These are phyloP conservation scores for Pristionchus maxplancki DNA, from an alignment of 2,888 invertebrate species.

Conservation along the genomic window DNA sequence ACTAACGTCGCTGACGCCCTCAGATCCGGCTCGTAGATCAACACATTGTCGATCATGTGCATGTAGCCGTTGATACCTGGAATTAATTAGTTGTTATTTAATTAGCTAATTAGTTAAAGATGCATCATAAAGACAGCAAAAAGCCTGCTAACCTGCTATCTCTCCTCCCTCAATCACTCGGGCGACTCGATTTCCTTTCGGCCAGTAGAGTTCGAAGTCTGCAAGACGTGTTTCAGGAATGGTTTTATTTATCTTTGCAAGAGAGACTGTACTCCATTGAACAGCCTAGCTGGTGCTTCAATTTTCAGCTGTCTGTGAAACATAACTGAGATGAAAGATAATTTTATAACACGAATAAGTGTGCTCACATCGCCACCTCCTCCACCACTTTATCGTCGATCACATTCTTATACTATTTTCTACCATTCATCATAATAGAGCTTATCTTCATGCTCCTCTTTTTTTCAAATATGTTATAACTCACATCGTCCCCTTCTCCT, in stretches of 20 bases:
- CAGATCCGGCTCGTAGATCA: conserved; percentile 80
- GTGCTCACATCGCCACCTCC: no score
- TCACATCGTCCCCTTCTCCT: conserved; percentile 75
- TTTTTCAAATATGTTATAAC: conserved; percentile 53
- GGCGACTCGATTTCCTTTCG: conserved; percentile 76
- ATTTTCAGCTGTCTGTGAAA: background rate
- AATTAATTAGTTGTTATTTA: background rate
- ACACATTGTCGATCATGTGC: conserved; percentile 92
- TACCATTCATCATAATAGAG: no score
- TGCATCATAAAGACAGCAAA: background rate
- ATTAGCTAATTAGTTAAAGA: background rate
- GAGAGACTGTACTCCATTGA: no score
- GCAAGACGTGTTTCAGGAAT: conserved; percentile 46
- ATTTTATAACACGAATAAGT: no score
- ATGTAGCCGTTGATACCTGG: conserved; percentile 94
- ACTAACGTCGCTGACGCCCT: conserved; percentile 54
- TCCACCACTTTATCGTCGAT: no score
- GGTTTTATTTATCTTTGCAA: no score
- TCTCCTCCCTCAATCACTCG: conserved; percentile 84
- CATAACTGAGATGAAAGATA: background rate
- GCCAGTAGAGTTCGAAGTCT: conserved; percentile 78
- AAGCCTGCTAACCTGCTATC: conserved; percentile 83
- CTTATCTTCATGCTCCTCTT: no score
- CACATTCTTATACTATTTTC: no score
- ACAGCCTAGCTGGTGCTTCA: no score